phyloP scores from a whole-genome alignment of 2,888 invertebrate species.

The Drosophila barbarae region DNA sequence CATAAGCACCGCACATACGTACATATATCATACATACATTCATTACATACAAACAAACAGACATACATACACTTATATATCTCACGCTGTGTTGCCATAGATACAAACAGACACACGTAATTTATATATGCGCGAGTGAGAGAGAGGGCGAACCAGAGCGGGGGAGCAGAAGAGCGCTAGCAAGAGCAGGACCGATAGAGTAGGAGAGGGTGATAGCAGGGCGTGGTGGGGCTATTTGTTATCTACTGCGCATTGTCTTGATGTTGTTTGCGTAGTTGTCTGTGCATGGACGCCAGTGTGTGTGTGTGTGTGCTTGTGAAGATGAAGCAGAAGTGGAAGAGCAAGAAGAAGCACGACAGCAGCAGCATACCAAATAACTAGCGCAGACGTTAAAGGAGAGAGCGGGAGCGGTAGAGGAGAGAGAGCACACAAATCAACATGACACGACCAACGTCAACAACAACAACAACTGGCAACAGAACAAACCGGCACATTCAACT shows the following conservation, averaged over 20 bases:
- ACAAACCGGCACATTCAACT: conserved; percentile 74
- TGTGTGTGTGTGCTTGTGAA: conserved; percentile 45
- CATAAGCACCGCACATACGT: conserved; percentile 42
- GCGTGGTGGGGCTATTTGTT: conserved; percentile 53
- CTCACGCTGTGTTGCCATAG: conserved; percentile 45
- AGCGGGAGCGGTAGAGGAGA: conserved; percentile 28
- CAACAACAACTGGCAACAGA: conserved; percentile 47
- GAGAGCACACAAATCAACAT: conserved; percentile 69
- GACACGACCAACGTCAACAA: conserved; percentile 73
- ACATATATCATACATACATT: conserved; percentile 23
- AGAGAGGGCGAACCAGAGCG: not conserved
- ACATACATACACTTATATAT: conserved; percentile 31
- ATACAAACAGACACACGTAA: conserved; percentile 36
- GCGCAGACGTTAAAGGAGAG: conserved; percentile 51
- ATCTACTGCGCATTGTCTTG: conserved; percentile 73
- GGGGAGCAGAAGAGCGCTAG: conserved; percentile 12
- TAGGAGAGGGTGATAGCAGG: conserved; percentile 19
- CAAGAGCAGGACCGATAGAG: conserved; percentile 15
- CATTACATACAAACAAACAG: conserved; percentile 16
- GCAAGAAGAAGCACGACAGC: conserved; percentile 40
- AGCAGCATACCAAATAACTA: conserved; percentile 60
- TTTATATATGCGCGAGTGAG: conserved; percentile 9
- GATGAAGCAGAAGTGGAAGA: conserved; percentile 58
- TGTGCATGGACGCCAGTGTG: conserved; percentile 38
- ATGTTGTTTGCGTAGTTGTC: conserved; percentile 69